phyloP scores from a whole-genome alignment of 2,888 invertebrate genomes.

The Trachelus troglodyta region DNA sequence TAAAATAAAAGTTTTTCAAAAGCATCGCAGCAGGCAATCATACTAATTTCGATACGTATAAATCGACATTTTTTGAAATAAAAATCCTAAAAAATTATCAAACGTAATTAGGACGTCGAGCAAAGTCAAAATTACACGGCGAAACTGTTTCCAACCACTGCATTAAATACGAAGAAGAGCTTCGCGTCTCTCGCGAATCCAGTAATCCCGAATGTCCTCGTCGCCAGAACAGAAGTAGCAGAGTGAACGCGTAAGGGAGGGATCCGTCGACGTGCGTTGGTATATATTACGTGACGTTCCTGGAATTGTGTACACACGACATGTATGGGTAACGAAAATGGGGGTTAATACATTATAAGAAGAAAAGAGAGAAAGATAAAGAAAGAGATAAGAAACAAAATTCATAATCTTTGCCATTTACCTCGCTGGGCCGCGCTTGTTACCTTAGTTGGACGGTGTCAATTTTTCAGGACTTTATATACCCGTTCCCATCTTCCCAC shows the following conservation, averaged over 20 bases:
- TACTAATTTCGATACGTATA: too few species aligned
- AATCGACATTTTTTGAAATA: too few species aligned
- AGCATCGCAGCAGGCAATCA: not conserved
- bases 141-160: not conserved
- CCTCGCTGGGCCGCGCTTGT: conserved; percentile 29
- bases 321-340: not conserved
- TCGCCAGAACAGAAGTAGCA: conserved; percentile 29
- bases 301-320: not conserved
- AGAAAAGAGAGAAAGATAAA: not conserved
- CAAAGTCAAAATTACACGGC: not conserved
- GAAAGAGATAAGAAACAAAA: not conserved
- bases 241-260: conserved; percentile 2
- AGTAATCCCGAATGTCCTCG: conserved; percentile 39
- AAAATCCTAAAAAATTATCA: not conserved
- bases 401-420: not conserved
- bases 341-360: not conserved
- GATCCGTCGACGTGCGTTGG: not conserved
- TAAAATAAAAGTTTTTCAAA: not conserved
- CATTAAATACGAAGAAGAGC: not conserved
- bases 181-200: conserved; percentile 27
- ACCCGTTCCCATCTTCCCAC: conserved; percentile 8
- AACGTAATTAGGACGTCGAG: not conserved
- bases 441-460: conserved; percentile 32
- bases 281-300: not conserved
- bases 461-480: conserved; percentile 42